These are phyloP conservation scores for Rana temporaria DNA, from an alignment of 2,113 vertebrate species.

Conservation along the genomic window DNA sequence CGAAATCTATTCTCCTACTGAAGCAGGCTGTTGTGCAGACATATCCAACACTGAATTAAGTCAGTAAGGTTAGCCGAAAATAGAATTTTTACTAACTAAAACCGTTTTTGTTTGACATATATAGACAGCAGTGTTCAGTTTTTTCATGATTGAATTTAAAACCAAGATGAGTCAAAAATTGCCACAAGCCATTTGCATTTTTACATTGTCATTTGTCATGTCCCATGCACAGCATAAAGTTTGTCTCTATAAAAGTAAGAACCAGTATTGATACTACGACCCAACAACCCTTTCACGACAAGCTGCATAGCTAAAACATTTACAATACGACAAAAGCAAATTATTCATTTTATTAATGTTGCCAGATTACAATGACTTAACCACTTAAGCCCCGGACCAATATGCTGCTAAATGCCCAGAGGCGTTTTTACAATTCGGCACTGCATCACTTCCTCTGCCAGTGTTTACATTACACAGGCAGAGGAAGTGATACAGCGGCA, in stretches of 20 bases:
- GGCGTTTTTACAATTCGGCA: too few species aligned
- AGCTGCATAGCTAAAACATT: not conserved
- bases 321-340: not conserved
- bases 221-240: not conserved
- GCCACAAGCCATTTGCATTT: constrained; percentile 32
- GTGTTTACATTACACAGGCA: too few species aligned
- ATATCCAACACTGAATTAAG: not conserved
- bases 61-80: not conserved
- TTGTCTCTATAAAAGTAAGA: constrained; percentile 26
- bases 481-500: too few species aligned
- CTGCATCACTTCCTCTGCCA: too few species aligned
- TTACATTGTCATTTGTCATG: constrained; percentile 5
- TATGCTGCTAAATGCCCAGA: too few species aligned
- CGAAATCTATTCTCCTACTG: not conserved
- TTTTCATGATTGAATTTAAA: not conserved
- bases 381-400: too few species aligned
- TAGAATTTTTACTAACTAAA: constrained; percentile 9
- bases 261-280: constrained; percentile 28
- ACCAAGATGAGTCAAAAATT: constrained; percentile 9
- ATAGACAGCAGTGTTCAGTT: constrained; percentile 9
- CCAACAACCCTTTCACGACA: not conserved
- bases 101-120: constrained; percentile 10
- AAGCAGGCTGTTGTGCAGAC: not conserved
- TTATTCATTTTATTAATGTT: too few species aligned
- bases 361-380: too few species aligned